Evolutionary conservation across 2,113 vertebrate species (phyloP), one percentile per base, ranked within the genome.

Genomic region (Hystrix brachyura): DNA sequence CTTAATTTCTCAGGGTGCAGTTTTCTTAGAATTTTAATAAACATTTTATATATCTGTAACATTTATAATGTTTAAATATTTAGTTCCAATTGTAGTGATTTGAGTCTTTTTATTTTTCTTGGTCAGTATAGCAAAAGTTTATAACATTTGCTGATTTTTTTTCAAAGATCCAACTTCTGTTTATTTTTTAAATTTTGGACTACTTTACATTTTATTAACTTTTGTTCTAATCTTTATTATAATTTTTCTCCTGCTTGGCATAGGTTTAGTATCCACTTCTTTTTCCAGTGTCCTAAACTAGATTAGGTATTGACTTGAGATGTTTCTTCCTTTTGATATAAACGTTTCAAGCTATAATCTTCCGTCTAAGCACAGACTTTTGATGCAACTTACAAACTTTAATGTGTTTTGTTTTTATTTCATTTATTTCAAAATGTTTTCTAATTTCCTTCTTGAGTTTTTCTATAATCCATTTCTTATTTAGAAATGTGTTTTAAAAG

Each of bases 401-500:
- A 19, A 8, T 29, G 29, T 51, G 2, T 46, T 91, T 23, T 32
- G 51, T 90, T 92, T 97, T 94, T 1, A 82, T 86, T 95, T 79
- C 43, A 55, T 87, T 59, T 14, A 71, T 87, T 79, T 90, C 29
- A 32, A 38, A 67, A 5, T 84, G 11, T 87, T 96, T 97, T 67
- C 43, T 78, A 18, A 25, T 95, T 90, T 94, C 19, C 12, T 64
- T 87, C 65, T 38, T 90, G 17, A 69, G 90, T 84, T 11, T 32
- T 90, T 72, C 25, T 83, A 84, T 87, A 59, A 82, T 38, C 51
- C 18, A 53, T 51, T 92, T 25, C 9, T 87, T 84, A 80, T 92
- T 87, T 95, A 27, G 17, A 80, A 97, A 48, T 83, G 7, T 38
- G 11, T 94, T 86, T 92, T 83, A 23, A 46, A 38, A 59, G 60